Conservation (phyloP, 2,113 vertebrate genomes). For the Holacanthus passer region DNA sequence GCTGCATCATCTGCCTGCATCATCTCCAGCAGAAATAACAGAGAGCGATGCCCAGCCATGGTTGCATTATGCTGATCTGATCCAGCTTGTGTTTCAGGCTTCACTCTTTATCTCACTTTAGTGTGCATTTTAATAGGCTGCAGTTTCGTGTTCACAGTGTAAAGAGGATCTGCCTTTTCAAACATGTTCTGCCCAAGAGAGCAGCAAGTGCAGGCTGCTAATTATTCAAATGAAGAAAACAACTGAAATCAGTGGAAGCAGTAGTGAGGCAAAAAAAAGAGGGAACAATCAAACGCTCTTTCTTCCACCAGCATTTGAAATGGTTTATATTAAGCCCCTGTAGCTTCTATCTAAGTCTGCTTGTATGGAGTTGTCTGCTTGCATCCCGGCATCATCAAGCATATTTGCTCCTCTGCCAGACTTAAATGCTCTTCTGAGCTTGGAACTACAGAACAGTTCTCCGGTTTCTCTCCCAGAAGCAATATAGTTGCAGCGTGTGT, state of each 20-base stretch:
- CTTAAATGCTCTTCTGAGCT: constrained; percentile 67
- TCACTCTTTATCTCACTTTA: constrained; percentile 52
- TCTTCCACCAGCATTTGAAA: constrained; percentile 8
- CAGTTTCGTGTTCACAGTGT: constrained; percentile 7
- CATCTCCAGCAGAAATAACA: constrained; percentile 42
- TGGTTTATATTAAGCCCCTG: constrained; percentile 34
- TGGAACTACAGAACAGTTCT: constrained; percentile 45
- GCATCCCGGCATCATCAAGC: constrained; percentile 41
- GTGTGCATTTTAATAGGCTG: constrained; percentile 52
- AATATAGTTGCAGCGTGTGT: constrained; percentile 56
- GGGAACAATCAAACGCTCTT: constrained; percentile 9
- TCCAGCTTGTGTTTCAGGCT: constrained; percentile 28
- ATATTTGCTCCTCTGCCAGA: constrained; percentile 42
- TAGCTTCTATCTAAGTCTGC: constrained; percentile 35
- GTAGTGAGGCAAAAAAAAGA: not conserved
- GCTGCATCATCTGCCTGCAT: constrained; percentile 19
- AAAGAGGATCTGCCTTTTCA: constrained; percentile 26
- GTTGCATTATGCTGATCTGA: constrained; percentile 43
- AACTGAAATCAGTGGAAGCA: constrained; percentile 2
- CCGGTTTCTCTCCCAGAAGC: constrained; percentile 68
- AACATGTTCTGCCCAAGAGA: constrained; percentile 18
- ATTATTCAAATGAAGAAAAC: constrained; percentile 12
- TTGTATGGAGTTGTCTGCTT: constrained; percentile 45
- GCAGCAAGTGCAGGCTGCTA: constrained; percentile 9
- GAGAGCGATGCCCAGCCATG: constrained; percentile 47